Percentiles rank a stretch among this genome's conserved stretches.
These are phyloP conservation scores for Belgica antarctica DNA, from an alignment of 2,888 invertebrate species.

Conservation along the genomic window DNA sequence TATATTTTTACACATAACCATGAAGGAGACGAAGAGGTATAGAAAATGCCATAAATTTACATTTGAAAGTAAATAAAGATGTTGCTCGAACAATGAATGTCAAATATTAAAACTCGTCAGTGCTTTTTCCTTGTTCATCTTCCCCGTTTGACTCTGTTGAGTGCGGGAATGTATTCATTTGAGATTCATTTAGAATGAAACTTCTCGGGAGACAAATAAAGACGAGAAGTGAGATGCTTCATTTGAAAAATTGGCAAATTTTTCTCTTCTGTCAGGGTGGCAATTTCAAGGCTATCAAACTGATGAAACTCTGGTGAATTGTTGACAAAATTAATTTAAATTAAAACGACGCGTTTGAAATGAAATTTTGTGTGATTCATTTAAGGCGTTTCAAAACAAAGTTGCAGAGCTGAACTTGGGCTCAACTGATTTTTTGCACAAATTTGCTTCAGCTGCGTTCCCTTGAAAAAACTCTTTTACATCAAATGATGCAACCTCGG, in stretches of 20 bases:
- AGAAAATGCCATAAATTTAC: conserved; percentile 37
- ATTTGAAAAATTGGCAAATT: conserved; percentile 32
- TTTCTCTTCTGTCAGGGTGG: conserved; percentile 5
- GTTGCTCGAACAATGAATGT: conserved; percentile 33
- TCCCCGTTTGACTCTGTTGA: not conserved
- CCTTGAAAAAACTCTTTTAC: conserved; percentile 5
- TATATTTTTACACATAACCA: not conserved
- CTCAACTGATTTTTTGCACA: no score
- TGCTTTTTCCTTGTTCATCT: no score
- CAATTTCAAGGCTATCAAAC: no score
- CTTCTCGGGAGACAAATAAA: conserved; percentile 38
- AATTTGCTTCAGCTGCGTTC: no score
- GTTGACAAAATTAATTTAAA: no score
- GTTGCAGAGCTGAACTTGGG: no score
- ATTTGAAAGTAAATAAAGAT: conserved; percentile 36
- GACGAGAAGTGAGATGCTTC: not conserved
- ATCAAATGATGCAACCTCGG: not conserved
- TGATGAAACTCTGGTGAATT: no score
- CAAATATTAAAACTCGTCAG: conserved; percentile 33
- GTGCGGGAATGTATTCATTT: not conserved
- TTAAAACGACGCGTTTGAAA: no score
- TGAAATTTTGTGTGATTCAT: no score
- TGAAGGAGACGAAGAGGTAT: not conserved
- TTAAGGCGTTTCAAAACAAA: no score
- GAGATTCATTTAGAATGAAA: conserved; percentile 34